Base-by-base conservation (phyloP, 2,888 invertebrate genomes). In the Nasonovia ribisnigri region DNA sequence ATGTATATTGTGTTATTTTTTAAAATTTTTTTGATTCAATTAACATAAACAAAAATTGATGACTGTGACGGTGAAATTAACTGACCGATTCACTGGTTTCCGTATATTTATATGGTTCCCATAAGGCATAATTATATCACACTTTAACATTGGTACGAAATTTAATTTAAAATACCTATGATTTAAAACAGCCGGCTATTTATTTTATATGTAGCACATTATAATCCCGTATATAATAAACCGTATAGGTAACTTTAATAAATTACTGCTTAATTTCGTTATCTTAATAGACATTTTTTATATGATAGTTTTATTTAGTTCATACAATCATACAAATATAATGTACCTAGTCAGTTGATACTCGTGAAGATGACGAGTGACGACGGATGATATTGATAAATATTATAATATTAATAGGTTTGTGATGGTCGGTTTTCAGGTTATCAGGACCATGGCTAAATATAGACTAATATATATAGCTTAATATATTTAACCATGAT, bases 21-120 rank as follows among this genome's bases (percentile, higher is more conserved):
- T 46, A 36, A 43, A 57, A 54, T 84, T 57, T 87, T 57, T 87
- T 13, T 48, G n/a, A 29, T 46, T 87, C 26, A 42, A 77, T 57
- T 91, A 91, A 91, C 54, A 86, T 42, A 91, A 60, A 60, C 43
- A 89, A 6, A 51, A 77, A 77, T 77, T 29, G 10, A 43, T 43
- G 89, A 89, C 43, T 77, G 77, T 77, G 77, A 36, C 36, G 77
- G 20, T 77, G 36, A 29, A 77, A 20, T 67, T 24, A 77, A 36
- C 36, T 77, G 77, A 20, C 77, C 36, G 77, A 36, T 8, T 36
- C 20, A 36, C 36, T 77, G 36, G 77, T 77, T 77, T 77, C 36
- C 20, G 77, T 20, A 77, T 42, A 77, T 77, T 77, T 77, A 77
- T 36, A 77, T 77, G 77, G 20, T 77, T 67, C 26, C 77, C 20